Evolutionary conservation across 1,140 invertebrate species (phyloP).

Genomic region (Cotesia chilonis): DNA sequence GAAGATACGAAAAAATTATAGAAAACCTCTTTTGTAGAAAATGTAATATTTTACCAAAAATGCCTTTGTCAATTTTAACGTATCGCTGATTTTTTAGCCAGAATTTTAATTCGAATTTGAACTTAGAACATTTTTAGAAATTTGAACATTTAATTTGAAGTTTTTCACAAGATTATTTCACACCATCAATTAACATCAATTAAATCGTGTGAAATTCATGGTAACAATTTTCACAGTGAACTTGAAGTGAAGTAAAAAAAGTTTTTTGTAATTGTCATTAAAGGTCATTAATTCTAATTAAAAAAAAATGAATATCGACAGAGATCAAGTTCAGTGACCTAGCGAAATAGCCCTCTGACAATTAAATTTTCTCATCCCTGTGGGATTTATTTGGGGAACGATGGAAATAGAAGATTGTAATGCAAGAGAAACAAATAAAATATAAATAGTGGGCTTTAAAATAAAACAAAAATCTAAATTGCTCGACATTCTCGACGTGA

Average conservation of each 20-base stretch:
- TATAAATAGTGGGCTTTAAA: constrained; percentile 7
- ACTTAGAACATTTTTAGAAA: no score
- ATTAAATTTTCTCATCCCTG: constrained; percentile 16
- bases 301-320: constrained; percentile 6
- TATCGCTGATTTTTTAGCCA: no score
- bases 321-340: constrained; percentile 22
- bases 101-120: no score
- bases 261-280: not conserved
- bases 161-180: no score
- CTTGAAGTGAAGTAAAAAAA: not conserved
- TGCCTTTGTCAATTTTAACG: no score
- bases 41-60: no score
- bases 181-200: no score
- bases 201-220: no score
- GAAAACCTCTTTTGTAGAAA: no score
- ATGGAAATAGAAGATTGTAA: constrained; percentile 9
- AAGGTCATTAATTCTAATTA: not conserved
- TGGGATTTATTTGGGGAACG: constrained; percentile 29
- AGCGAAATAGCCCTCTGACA: not conserved
- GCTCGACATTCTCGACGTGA: not conserved
- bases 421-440: constrained; percentile 24
- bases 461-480: constrained; percentile 15
- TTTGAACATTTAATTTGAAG: no score
- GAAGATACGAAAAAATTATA: no score
- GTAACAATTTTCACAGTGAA: no score